These are phyloP conservation scores for Electrona antarctica DNA, from an alignment of 2,113 vertebrate species.

Conservation along the genomic window DNA sequence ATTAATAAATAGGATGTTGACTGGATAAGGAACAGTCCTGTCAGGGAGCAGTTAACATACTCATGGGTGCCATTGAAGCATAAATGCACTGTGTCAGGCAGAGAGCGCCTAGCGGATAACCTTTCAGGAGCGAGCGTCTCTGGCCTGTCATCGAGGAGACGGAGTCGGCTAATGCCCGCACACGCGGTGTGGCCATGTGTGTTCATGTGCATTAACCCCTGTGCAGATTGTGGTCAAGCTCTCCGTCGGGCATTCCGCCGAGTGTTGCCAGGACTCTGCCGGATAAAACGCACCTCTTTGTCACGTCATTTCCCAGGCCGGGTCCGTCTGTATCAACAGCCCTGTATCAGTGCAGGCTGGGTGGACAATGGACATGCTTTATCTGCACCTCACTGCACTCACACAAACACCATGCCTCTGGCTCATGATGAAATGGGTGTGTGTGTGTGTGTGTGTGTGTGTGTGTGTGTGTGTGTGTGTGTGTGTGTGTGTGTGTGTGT, in stretches of 20 bases:
- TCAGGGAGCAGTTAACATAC: constrained; percentile 30
- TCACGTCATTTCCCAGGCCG: background rate
- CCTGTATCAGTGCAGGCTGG: constrained; percentile 23
- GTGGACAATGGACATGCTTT: constrained; percentile 35
- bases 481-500: too few relatives aligned
- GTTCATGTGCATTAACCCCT: background rate
- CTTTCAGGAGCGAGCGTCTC: background rate
- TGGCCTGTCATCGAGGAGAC: too few relatives aligned
- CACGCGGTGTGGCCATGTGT: too few relatives aligned
- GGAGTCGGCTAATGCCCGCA: too few relatives aligned
- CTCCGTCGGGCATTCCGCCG: constrained; percentile 2
- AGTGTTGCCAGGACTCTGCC: constrained; percentile 17
- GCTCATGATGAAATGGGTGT: background rate
- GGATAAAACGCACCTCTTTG: background rate
- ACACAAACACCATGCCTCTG: constrained; percentile 37
- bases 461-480: too few relatives aligned
- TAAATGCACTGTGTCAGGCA: constrained; percentile 15
- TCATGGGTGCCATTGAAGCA: constrained; percentile 10
- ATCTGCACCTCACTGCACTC: constrained; percentile 35
- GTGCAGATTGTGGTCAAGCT: constrained; percentile 11
- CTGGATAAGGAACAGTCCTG: constrained; percentile 47
- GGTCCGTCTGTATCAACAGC: constrained; percentile 14
- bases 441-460: background rate
- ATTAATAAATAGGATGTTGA: constrained; percentile 47
- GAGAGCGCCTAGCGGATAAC: constrained; percentile 11